Evolutionary conservation across 2,113 vertebrate species (phyloP).

Genomic region (Atherinomorus stipes): DNA sequence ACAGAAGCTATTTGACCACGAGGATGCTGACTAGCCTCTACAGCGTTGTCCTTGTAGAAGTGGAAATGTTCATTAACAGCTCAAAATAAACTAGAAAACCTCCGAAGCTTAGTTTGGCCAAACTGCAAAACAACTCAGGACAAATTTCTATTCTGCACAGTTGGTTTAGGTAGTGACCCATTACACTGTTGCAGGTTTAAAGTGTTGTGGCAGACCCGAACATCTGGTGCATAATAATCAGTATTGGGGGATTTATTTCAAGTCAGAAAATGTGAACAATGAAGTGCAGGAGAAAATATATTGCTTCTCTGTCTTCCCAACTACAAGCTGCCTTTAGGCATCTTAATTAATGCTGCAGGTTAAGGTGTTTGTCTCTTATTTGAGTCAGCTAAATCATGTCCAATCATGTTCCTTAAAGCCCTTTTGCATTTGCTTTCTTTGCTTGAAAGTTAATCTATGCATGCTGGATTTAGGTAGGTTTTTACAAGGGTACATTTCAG

Average conservation of each 20-base stretch:
- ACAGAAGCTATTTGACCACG: background rate
- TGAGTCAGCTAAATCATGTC: background rate
- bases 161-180: background rate
- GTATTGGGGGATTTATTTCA: background rate
- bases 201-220: background rate
- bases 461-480: background rate
- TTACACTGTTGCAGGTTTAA: background rate
- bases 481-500: background rate
- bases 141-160: background rate
- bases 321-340: background rate
- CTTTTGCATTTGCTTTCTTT: background rate
- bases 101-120: background rate
- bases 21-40: constrained; percentile 5
- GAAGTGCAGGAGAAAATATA: constrained; percentile 2
- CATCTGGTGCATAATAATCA: background rate
- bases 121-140: background rate
- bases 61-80: constrained; percentile 6
- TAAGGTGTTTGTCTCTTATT: constrained; percentile 1
- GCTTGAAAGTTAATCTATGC: background rate
- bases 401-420: background rate
- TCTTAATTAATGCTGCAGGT: constrained; percentile 3
- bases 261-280: background rate
- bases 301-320: background rate
- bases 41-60: constrained; percentile 8
- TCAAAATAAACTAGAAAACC: constrained; percentile 7